Conservation (phyloP, 2,888 invertebrate species). For the Cyclophora albipunctata region DNA sequence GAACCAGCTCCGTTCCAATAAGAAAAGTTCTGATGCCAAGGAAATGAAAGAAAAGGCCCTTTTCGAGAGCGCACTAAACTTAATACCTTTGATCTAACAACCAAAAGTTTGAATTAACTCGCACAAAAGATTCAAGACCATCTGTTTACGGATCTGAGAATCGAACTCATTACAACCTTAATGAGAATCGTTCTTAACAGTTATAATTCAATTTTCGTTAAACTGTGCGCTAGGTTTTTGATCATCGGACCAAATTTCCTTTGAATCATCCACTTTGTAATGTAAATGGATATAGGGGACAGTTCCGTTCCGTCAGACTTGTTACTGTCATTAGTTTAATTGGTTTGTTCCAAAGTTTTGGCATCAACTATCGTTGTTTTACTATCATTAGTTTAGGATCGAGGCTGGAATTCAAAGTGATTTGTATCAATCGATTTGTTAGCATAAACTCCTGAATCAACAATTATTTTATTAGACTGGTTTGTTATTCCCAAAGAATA, state of each 20-base stretch:
- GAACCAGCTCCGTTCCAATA: conserved; percentile 61
- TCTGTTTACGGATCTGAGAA: conserved; percentile 49
- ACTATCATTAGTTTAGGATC: too few relatives aligned
- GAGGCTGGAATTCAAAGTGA: too few relatives aligned
- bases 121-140: conserved; percentile 59
- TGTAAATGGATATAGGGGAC: conserved; percentile 23
- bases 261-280: conserved; percentile 19
- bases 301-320: conserved; percentile 24
- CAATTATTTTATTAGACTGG: too few relatives aligned
- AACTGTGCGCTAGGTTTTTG: conserved; percentile 26
- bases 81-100: conserved; percentile 67
- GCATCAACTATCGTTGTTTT: conserved; percentile 4
- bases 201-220: conserved; percentile 57
- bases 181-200: conserved; percentile 56
- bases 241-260: conserved; percentile 20
- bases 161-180: conserved; percentile 63
- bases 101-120: conserved; percentile 62
- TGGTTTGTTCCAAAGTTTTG: conserved; percentile 33
- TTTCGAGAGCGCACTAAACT: conserved; percentile 56
- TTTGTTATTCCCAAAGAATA: too few relatives aligned
- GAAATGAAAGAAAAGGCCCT: conserved; percentile 60
- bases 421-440: too few relatives aligned
- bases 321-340: conserved; percentile 50
- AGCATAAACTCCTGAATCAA: too few relatives aligned
- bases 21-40: conserved; percentile 62